Base-by-base conservation (phyloP, 2,888 invertebrate species). In the Malacosoma neustria region DNA sequence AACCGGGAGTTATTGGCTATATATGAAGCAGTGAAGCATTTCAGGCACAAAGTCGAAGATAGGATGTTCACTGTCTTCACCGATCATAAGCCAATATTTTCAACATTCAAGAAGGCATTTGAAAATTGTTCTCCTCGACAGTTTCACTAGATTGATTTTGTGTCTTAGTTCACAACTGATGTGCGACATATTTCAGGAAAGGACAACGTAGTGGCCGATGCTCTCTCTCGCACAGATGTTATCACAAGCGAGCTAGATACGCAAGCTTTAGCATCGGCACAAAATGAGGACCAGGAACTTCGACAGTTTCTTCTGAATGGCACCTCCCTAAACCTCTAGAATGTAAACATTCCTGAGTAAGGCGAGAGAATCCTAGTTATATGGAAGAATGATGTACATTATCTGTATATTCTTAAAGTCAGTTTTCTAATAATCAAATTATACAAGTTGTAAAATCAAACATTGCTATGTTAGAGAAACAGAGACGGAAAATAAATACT, bases 161-260 rank as follows among this genome's bases (percentile, higher is more conserved):
- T 46, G 3, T 30, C 36, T 4, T 41, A 46, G 30, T 46, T 40
- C 30, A 39, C 38, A 1, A 40, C 42, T 1, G 42, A 39, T 6
- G 38, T 46, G n/a, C 11, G 29, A 7, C 37, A 38, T 30, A 33
- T 45, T 12, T 7, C 30, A 3, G 63, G 69, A 0, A 41, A 49
- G 22, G 49, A 59, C 12, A 71, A 74, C 33, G 40, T 57, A 0
- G 60, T 65, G 0, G 69, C 69, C 0, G 73, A 72, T 39, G 39
- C 58, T 0, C 42, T 71, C n/a, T n/a, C 58, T 2, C 43, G 67
- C 1, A 40, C 63, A 2, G 49, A 56, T 1, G 46, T 39, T 13
- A 11, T 57, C 2, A 7, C 30, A 5, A 1, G 4, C 7, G 40
- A 46, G n/a, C 5, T 51, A 1, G 46, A 51, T 13, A 37, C 37